Evolutionary conservation across 2,113 vertebrate genomes (phyloP), one percentile per base, ranked within the genome.

Genomic region (Cercocebus atys): DNA sequence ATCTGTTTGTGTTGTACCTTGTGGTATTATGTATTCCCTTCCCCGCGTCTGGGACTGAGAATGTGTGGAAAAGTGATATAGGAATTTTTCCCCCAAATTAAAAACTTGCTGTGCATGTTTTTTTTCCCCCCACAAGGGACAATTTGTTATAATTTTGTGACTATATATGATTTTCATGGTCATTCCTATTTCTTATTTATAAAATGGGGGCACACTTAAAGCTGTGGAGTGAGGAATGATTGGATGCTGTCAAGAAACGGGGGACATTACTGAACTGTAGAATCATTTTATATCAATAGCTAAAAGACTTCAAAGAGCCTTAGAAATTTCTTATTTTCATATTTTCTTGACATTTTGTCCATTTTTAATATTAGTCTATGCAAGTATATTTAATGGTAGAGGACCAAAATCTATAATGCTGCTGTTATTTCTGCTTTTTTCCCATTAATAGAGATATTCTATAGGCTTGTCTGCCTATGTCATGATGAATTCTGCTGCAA

Each of bases 241-340:
- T 45, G 45, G 45, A 45, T 45, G 45, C 45, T 45, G 45, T 45
- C 45, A 45, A 45, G 45, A 45, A 45, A 45, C 8, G 45, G 45
- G 45, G 45, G 45, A 47, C 1, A 52, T 59, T 84, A 88, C 14
- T 87, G 22, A 64, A 38, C 75, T 43, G 7, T 86, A 82, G 40
- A 80, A 89, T 80, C 11, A 61, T 82, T 96, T 94, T 96, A 7
- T 81, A 9, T 86, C n/a, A 88, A 16, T 80, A 93, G 6, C 5
- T 88, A 38, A n/a, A 72, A 93, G 81, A 88, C 27, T 18, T 89
- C 88, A 59, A 79, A 40, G 43, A 43, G 8, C 18, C 16, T 75
- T 61, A 64, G 64, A 38, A 72, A 1, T 10, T 45, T 95, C 90
- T 81, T 66, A 50, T 79, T 92, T 84, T 47, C 35, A 20, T 92